Conservation (phyloP, 2,113 vertebrate genomes). For the Lutjanus erythropterus region DNA sequence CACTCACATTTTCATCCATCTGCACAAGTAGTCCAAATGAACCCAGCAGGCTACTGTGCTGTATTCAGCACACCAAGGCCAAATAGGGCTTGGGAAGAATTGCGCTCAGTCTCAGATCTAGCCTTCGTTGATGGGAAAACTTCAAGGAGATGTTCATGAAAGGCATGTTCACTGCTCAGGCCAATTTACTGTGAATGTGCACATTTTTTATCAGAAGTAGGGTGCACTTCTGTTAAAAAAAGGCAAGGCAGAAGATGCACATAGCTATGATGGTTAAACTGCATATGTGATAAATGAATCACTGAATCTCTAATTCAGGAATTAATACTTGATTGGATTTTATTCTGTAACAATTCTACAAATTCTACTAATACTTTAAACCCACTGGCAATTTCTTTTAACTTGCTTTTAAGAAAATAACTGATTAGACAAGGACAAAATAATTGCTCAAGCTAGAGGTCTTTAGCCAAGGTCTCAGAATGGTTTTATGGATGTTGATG, state of each 20-base stretch:
- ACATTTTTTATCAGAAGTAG: conserved; percentile 18
- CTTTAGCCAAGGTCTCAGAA: not conserved
- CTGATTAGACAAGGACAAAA: not conserved
- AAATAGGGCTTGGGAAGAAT: conserved; percentile 42
- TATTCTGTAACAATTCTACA: not conserved
- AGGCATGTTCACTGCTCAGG: conserved; percentile 34
- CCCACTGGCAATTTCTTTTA: not conserved
- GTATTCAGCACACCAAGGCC: conserved; percentile 26
- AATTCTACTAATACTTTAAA: not conserved
- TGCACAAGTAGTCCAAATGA: conserved; percentile 56
- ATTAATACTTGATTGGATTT: not conserved
- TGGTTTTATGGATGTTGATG: not conserved
- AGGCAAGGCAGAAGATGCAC: not conserved
- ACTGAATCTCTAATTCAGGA: not conserved
- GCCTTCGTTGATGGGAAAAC: conserved; percentile 15
- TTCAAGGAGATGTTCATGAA: conserved; percentile 58
- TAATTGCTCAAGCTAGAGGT: not conserved
- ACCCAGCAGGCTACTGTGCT: conserved; percentile 39
- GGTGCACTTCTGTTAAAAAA: not conserved
- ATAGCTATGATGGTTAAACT: not conserved
- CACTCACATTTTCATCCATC: conserved; percentile 68
- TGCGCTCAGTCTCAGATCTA: conserved; percentile 31
- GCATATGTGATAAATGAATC: not conserved
- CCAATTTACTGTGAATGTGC: conserved; percentile 41
- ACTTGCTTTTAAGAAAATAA: not conserved